Evolutionary conservation across 2,888 invertebrate genomes (phyloP).

Genomic region (Boloria selene): DNA sequence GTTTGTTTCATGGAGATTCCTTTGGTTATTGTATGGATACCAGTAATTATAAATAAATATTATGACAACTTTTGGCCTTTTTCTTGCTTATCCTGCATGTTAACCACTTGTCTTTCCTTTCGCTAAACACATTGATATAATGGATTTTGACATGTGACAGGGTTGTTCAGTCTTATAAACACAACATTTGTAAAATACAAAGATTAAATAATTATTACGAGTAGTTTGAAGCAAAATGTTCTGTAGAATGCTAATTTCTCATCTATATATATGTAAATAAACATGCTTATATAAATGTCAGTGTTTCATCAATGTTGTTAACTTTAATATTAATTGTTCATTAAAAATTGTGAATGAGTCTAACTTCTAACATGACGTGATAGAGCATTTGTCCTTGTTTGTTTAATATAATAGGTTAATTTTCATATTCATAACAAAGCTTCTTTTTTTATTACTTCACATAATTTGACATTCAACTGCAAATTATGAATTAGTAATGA

Average conservation of each 20-base stretch:
- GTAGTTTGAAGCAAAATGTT: slow-evolving; percentile 24
- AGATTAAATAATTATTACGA: not conserved
- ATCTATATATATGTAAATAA: slow-evolving; percentile 22
- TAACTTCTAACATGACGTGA: slow-evolving; percentile 17
- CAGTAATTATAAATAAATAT: slow-evolving; percentile 74
- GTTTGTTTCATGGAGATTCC: slow-evolving; percentile 50
- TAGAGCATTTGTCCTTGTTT: not conserved
- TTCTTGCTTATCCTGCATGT: slow-evolving; percentile 78
- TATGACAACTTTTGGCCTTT: slow-evolving; percentile 75
- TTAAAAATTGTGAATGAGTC: not conserved
- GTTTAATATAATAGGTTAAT: too few relatives aligned
- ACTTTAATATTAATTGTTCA: slow-evolving; percentile 5
- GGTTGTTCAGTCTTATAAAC: slow-evolving; percentile 14
- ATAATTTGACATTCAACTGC: too few relatives aligned
- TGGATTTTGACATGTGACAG: slow-evolving; percentile 18
- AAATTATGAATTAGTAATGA: too few relatives aligned
- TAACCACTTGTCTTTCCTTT: slow-evolving; percentile 55
- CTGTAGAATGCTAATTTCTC: slow-evolving; percentile 22
- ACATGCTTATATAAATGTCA: slow-evolving; percentile 6
- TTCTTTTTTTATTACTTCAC: too few relatives aligned
- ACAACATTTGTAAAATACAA: slow-evolving; percentile 18
- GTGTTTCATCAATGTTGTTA: slow-evolving; percentile 11
- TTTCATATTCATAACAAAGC: too few relatives aligned
- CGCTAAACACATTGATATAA: slow-evolving; percentile 40
- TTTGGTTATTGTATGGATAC: slow-evolving; percentile 68